Conservation (phyloP, 1,140 invertebrate species). For the Chironomus tepperi region DNA sequence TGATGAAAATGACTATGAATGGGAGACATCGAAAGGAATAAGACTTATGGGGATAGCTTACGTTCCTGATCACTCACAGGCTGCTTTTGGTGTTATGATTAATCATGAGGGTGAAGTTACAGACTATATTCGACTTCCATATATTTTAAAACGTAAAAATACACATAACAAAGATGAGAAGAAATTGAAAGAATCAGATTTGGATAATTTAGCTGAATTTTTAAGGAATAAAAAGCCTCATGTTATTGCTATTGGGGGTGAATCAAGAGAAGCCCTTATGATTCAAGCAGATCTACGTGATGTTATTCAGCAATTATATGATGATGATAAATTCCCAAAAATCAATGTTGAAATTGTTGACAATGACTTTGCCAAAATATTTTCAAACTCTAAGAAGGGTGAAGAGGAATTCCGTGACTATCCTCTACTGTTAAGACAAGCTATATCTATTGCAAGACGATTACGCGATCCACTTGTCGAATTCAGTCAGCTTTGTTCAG, state of each 20-base stretch:
- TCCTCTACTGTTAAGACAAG: slow-evolving; percentile 76
- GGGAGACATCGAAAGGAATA: slow-evolving; percentile 77
- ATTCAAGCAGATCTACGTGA: slow-evolving; percentile 77
- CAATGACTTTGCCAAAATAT: slow-evolving; percentile 85
- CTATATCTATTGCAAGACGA: slow-evolving; percentile 83
- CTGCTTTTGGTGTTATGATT: slow-evolving; percentile 81
- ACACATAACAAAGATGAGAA: slow-evolving; percentile 64
- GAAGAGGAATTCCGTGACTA: slow-evolving; percentile 85
- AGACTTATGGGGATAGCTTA: slow-evolving; percentile 83
- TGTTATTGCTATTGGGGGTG: slow-evolving; percentile 81
- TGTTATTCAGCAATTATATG: slow-evolving; percentile 62
- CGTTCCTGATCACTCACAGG: slow-evolving; percentile 74
- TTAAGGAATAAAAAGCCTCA: slow-evolving; percentile 89
- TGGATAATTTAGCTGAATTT: slow-evolving; percentile 74
- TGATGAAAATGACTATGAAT: slow-evolving; percentile 81
- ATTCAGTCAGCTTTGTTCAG: slow-evolving; percentile 89
- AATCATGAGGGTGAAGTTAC: slow-evolving; percentile 83
- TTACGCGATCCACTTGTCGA: slow-evolving; percentile 95
- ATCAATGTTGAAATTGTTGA: slow-evolving; percentile 88
- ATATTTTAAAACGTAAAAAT: slow-evolving; percentile 75
- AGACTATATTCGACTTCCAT: slow-evolving; percentile 79
- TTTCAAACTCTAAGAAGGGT: slow-evolving; percentile 83
- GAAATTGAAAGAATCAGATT: slow-evolving; percentile 63
- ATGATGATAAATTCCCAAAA: slow-evolving; percentile 79
- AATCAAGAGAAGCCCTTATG: slow-evolving; percentile 79